Percentiles rank a stretch among this genome's conserved stretches.
Conservation (phyloP, 2,888 invertebrate species). For the Neocrepidodera transversa region DNA sequence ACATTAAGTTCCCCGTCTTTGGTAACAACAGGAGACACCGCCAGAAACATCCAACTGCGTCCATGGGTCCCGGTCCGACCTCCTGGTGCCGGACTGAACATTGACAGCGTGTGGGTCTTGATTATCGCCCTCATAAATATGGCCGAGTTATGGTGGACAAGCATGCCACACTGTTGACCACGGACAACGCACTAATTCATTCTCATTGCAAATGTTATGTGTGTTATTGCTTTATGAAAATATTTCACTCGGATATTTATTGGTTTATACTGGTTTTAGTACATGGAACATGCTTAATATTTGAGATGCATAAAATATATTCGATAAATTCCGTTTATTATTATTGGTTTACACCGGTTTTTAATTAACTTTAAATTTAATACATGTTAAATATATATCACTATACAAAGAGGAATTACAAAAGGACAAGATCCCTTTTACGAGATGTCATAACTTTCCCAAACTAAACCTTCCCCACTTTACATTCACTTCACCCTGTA, state of each 20-base stretch:
- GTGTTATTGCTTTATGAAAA: constrained; percentile 30
- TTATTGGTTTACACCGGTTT: no score
- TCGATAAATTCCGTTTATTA: no score
- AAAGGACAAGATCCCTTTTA: constrained; percentile 1
- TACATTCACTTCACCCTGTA: constrained; percentile 12
- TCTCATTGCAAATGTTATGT: constrained; percentile 38
- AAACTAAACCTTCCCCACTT: background rate
- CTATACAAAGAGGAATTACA: background rate
- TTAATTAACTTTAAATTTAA: no score
- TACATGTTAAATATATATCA: no score
- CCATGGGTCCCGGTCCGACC: constrained; percentile 24
- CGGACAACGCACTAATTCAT: constrained; percentile 40
- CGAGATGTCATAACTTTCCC: background rate
- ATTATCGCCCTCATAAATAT: constrained; percentile 46
- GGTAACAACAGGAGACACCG: constrained; percentile 13
- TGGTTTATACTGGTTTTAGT: no score
- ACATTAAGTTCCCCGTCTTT: constrained; percentile 9
- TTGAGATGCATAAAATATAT: no score
- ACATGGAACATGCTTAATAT: no score
- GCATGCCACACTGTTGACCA: constrained; percentile 40
- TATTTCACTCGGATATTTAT: constrained; percentile 21
- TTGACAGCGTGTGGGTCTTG: constrained; percentile 48
- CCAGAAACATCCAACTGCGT: constrained; percentile 22
- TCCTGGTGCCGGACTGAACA: constrained; percentile 36
- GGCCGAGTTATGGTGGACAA: constrained; percentile 40